These are phyloP conservation scores for Melanotaenia parkinsoni DNA, from an alignment of 2,797 vertebrate species.

Conservation along the genomic window DNA sequence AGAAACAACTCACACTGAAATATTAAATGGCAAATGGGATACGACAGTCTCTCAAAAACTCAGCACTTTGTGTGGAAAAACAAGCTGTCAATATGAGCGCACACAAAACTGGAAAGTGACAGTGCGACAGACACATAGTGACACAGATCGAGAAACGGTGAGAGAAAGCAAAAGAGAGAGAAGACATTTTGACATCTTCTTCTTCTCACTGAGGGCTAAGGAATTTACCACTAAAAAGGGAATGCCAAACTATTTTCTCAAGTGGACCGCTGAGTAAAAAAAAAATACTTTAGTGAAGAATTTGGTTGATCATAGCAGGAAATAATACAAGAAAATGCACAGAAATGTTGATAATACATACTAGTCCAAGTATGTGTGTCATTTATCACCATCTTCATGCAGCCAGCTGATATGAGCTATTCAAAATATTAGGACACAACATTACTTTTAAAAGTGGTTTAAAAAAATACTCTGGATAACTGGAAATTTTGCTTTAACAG, in stretches of 20 bases:
- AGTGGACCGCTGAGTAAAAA: slow-evolving; percentile 53
- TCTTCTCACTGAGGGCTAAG: slow-evolving; percentile 42
- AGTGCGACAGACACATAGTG: slow-evolving; percentile 32
- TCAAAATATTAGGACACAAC: background rate
- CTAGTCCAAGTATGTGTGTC: background rate
- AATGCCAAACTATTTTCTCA: slow-evolving; percentile 49
- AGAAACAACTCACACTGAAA: slow-evolving; percentile 73
- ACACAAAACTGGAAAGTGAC: slow-evolving; percentile 34
- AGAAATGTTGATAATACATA: background rate
- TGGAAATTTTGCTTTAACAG: background rate
- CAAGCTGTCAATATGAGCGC: slow-evolving; percentile 73
- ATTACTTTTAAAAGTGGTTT: background rate
- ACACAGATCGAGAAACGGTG: slow-evolving; percentile 36
- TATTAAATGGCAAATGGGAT: slow-evolving; percentile 80
- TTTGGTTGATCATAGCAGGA: background rate
- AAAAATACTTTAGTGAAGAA: background rate
- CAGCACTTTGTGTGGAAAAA: slow-evolving; percentile 68
- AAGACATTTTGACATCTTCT: slow-evolving; percentile 46
- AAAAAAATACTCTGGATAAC: background rate
- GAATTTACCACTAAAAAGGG: slow-evolving; percentile 49
- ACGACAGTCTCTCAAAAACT: slow-evolving; percentile 77
- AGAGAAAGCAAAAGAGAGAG: slow-evolving; percentile 10
- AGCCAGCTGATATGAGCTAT: background rate
- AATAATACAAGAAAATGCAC: background rate
- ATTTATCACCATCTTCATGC: background rate